A percentile compares a stretch with the other conserved stretches of the same genome.
phyloP scores from a whole-genome alignment of 2,113 vertebrate genomes.

The Zapornia atra region DNA sequence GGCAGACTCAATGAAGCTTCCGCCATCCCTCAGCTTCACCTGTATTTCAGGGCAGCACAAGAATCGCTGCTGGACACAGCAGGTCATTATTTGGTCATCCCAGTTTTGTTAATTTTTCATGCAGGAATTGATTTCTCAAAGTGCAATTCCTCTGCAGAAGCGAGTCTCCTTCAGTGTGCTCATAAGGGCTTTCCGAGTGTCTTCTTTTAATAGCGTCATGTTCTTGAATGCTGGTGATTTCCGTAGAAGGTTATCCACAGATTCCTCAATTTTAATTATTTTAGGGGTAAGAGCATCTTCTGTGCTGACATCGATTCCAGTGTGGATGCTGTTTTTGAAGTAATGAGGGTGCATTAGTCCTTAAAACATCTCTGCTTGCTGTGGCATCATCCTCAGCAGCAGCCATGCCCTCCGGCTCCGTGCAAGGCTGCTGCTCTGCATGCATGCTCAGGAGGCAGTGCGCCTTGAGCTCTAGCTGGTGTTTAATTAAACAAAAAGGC shows the following conservation, averaged over 20 bases:
- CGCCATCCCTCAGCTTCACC: background rate
- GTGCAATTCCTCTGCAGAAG: background rate
- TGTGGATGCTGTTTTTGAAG: background rate
- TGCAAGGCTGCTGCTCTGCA: background rate
- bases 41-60: background rate
- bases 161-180: background rate
- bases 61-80: background rate
- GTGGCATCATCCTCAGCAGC: background rate
- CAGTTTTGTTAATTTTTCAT: background rate
- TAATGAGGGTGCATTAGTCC: background rate
- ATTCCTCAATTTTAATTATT: background rate
- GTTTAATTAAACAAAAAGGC: conserved; percentile 39
- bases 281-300: background rate
- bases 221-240: background rate
- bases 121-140: background rate
- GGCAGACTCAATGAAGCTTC: background rate
- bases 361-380: background rate
- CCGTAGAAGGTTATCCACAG: background rate
- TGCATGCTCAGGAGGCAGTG: background rate
- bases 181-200: background rate
- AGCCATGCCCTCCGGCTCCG: background rate
- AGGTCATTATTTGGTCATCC: background rate
- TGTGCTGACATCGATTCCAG: background rate
- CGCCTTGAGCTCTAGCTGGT: background rate
- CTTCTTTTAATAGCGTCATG: background rate